Conservation (phyloP, 2,113 vertebrate species). For the Chauna torquata region DNA sequence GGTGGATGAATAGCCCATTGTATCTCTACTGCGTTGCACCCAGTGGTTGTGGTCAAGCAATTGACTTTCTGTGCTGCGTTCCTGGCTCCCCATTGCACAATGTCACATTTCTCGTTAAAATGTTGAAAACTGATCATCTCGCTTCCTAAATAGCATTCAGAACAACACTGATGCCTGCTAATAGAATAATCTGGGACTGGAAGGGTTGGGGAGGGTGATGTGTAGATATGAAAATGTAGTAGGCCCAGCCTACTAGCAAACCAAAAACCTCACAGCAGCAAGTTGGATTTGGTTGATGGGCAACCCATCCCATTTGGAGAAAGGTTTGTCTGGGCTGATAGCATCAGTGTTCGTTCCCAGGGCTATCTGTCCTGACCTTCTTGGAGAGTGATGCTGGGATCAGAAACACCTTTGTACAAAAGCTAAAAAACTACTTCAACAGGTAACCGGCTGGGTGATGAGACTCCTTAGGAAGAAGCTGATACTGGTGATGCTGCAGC, state of each 20-base stretch:
- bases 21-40: background rate
- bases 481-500: background rate
- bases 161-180: slow-evolving; percentile 57
- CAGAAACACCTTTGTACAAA: slow-evolving; percentile 8
- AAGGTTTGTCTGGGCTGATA: background rate
- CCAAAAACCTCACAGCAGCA: background rate
- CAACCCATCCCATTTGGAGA: background rate
- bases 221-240: background rate
- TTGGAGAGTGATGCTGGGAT: slow-evolving; percentile 48
- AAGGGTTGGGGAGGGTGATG: background rate
- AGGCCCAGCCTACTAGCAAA: background rate
- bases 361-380: slow-evolving; percentile 16
- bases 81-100: slow-evolving; percentile 11
- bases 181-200: background rate
- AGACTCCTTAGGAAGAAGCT: background rate
- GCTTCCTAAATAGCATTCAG: slow-evolving; percentile 11
- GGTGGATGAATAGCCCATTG: background rate
- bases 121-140: slow-evolving; percentile 68
- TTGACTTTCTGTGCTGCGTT: background rate
- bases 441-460: background rate
- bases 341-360: slow-evolving; percentile 64
- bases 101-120: slow-evolving; percentile 63
- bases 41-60: background rate
- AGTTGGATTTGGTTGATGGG: background rate
- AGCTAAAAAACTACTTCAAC: background rate